These are phyloP conservation scores for Sphinx pinastri DNA, from an alignment of 2,888 invertebrate species.

Conservation along the genomic window DNA sequence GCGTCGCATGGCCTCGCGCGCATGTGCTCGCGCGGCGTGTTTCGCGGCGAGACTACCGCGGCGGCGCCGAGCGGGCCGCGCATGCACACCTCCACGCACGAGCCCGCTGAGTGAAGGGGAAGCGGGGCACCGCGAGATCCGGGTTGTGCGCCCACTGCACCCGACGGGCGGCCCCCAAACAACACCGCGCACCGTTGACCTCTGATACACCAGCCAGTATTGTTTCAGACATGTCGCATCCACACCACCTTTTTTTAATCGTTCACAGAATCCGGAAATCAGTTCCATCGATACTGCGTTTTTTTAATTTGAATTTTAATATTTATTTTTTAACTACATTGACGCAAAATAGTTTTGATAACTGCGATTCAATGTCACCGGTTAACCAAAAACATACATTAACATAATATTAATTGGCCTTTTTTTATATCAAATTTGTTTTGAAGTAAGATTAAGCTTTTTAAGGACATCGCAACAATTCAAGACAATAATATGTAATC, in stretches of 20 bases:
- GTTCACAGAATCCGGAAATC: conserved; percentile 28
- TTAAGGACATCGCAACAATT: not conserved
- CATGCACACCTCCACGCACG: conserved; percentile 69
- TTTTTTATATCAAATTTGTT: not conserved
- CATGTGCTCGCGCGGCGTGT: conserved; percentile 65
- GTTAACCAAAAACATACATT: not conserved
- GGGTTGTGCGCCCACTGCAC: conserved; percentile 81
- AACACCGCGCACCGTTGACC: conserved; percentile 61
- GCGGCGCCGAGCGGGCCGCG: conserved; percentile 42
- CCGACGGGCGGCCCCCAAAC: conserved; percentile 72
- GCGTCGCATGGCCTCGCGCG: conserved; percentile 67
- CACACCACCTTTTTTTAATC: conserved; percentile 8
- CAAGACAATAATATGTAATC: not conserved
- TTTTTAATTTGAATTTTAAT: not conserved
- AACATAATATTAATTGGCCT: not conserved
- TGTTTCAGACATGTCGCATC: conserved; percentile 48
- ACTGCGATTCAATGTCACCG: not conserved
- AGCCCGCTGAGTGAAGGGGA: conserved; percentile 79
- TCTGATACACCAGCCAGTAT: conserved; percentile 61
- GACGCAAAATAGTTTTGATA: not conserved
- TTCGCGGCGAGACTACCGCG: conserved; percentile 74
- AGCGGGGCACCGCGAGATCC: conserved; percentile 80
- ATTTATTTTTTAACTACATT: not conserved
- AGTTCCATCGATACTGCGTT: not conserved
- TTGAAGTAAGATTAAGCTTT: not conserved